These are phyloP conservation scores for Ooceraea biroi DNA, from an alignment of 1,140 invertebrate species.

Conservation along the genomic window DNA sequence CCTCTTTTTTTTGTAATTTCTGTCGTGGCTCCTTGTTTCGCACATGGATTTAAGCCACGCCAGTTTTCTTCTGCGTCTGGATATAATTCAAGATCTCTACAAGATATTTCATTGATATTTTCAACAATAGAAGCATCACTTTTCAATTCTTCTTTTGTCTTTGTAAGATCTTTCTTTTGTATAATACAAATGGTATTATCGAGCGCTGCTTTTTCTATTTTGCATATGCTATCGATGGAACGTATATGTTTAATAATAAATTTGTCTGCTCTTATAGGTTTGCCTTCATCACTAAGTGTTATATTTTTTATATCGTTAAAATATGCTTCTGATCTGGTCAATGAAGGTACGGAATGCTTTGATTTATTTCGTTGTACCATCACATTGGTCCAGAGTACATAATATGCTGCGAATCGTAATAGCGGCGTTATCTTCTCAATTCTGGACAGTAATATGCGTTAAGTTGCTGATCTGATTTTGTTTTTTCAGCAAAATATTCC, in stretches of 20 bases:
- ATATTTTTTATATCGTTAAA: conserved; percentile 32
- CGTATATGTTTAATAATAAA: conserved; percentile 17
- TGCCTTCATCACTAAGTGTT: background rate
- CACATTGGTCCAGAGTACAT: conserved; percentile 16
- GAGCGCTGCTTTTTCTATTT: conserved; percentile 6
- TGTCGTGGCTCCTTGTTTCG: background rate
- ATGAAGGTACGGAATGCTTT: background rate
- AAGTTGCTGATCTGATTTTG: background rate
- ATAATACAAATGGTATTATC: background rate
- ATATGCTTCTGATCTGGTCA: conserved; percentile 1
- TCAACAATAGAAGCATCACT: background rate
- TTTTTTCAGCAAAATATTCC: background rate
- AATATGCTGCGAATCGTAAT: background rate
- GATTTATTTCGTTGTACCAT: background rate
- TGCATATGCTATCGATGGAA: background rate
- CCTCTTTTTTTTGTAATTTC: background rate
- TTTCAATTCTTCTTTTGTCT: background rate
- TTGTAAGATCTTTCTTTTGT: background rate
- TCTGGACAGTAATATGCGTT: conserved; percentile 3
- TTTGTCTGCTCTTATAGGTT: background rate
- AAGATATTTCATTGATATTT: background rate
- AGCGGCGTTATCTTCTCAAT: background rate
- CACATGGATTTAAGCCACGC: background rate
- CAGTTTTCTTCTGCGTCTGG: conserved; percentile 2
- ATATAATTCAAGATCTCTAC: background rate